Evolutionary conservation across 1,140 invertebrate species (phyloP).

Genomic region (Drosophila lini): DNA sequence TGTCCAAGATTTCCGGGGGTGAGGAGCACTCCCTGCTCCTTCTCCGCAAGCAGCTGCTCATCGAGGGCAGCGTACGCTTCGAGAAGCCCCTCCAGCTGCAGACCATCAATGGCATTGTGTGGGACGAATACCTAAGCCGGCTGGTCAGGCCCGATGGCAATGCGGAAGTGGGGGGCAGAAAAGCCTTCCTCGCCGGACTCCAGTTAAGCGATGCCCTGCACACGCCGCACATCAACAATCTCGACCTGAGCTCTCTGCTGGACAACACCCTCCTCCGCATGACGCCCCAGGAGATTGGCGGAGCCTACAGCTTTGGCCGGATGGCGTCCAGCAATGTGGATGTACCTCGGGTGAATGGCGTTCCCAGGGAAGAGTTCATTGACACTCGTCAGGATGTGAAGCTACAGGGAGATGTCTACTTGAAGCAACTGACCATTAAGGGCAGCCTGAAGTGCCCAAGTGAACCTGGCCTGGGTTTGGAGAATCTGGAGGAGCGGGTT

Average conservation of each 20-base stretch:
- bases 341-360: constrained; percentile 56
- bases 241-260: constrained; percentile 53
- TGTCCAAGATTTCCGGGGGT: constrained; percentile 32
- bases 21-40: constrained; percentile 33
- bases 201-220: constrained; percentile 51
- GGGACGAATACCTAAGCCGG: constrained; percentile 33
- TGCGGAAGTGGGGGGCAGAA: constrained; percentile 45
- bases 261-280: constrained; percentile 66
- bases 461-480: constrained; percentile 2
- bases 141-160: constrained; percentile 55
- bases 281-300: constrained; percentile 63
- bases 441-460: constrained; percentile 46
- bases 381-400: constrained; percentile 32
- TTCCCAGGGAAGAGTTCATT: constrained; percentile 41
- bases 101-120: constrained; percentile 55
- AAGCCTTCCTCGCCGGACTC: constrained; percentile 48
- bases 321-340: constrained; percentile 61
- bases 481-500: constrained; percentile 13
- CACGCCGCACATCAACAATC: constrained; percentile 37
- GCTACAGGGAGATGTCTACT: constrained; percentile 48
- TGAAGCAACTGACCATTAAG: constrained; percentile 44
- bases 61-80: constrained; percentile 74
- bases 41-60: constrained; percentile 67
- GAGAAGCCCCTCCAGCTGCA: constrained; percentile 43
- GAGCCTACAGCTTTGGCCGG: constrained; percentile 53